Percentiles rank a stretch among this genome's conserved stretches.
phyloP scores from a whole-genome alignment of 2,888 invertebrate species.

The Morpho helenor region DNA sequence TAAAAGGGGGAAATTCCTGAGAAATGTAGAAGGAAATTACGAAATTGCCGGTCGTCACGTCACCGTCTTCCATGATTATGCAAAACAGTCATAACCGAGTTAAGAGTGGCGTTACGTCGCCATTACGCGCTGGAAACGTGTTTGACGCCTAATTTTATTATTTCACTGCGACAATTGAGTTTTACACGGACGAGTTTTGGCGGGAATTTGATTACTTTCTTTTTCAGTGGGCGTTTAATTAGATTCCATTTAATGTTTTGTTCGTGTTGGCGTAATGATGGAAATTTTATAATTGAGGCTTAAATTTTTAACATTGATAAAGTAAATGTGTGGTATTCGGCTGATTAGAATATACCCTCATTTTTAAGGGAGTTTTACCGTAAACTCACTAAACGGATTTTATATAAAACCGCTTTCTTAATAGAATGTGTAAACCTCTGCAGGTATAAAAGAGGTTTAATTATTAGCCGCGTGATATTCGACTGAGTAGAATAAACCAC shows the following conservation, averaged over 20 bases:
- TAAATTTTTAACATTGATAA: no score
- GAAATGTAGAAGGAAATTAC: conserved; percentile 6
- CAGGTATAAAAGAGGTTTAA: no score
- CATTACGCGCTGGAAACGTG: conserved; percentile 58
- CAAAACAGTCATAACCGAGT: conserved; percentile 62
- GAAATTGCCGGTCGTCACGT: conserved; percentile 19
- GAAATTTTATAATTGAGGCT: no score
- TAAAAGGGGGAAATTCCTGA: no score
- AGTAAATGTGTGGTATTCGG: no score
- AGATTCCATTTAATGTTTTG: conserved; percentile 16
- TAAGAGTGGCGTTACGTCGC: conserved; percentile 43
- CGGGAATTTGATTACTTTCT: conserved; percentile 41
- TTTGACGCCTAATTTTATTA: conserved; percentile 70
- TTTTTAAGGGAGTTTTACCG: no score
- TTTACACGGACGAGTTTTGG: conserved; percentile 47
- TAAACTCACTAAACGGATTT: no score
- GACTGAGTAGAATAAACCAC: no score
- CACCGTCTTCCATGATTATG: conserved; percentile 47
- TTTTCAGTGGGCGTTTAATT: conserved; percentile 28
- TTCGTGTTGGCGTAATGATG: conserved; percentile 1
- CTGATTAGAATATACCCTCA: no score
- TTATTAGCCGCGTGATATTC: no score
- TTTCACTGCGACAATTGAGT: conserved; percentile 66
- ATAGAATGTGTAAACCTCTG: no score
- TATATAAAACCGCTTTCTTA: no score